Percentiles rank a stretch among this genome's conserved stretches.
phyloP scores from a whole-genome alignment of 2,113 vertebrate genomes.

The Phrynocephalus versicolor region DNA sequence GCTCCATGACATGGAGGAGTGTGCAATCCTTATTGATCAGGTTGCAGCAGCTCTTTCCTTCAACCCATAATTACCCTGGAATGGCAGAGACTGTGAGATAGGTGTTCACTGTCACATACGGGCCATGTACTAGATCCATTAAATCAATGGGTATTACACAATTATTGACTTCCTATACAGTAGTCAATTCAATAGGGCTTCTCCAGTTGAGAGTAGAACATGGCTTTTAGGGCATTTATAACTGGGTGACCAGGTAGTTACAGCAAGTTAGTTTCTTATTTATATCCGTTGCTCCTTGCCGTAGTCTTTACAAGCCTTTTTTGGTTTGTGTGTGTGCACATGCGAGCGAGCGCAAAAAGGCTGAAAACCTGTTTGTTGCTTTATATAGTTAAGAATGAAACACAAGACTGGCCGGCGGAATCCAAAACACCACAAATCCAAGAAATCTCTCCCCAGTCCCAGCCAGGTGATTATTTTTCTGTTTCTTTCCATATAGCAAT shows the following conservation, averaged over 20 bases:
- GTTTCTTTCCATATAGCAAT: slow-evolving; percentile 33
- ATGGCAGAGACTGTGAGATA: no score
- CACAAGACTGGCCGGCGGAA: slow-evolving; percentile 71
- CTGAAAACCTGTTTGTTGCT: slow-evolving; percentile 51
- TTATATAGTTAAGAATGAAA: slow-evolving; percentile 76
- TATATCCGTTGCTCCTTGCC: background rate
- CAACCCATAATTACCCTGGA: no score
- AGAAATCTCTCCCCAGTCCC: slow-evolving; percentile 66
- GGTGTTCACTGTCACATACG: no score
- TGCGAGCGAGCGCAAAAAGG: background rate
- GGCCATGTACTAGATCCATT: no score
- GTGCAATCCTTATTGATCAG: no score
- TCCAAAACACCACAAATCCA: slow-evolving; percentile 77
- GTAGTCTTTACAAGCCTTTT: background rate
- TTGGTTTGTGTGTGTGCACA: no score
- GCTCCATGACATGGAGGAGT: no score
- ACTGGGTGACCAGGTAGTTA: background rate
- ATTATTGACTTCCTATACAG: no score
- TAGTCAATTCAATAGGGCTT: no score
- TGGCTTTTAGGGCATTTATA: background rate
- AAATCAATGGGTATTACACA: no score
- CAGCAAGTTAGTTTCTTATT: background rate
- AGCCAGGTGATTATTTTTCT: slow-evolving; percentile 69
- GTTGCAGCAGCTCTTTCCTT: no score
- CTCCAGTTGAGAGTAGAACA: no score